Evolutionary conservation across 2,888 invertebrate species (phyloP).

Genomic region (Cyclophora punctaria): DNA sequence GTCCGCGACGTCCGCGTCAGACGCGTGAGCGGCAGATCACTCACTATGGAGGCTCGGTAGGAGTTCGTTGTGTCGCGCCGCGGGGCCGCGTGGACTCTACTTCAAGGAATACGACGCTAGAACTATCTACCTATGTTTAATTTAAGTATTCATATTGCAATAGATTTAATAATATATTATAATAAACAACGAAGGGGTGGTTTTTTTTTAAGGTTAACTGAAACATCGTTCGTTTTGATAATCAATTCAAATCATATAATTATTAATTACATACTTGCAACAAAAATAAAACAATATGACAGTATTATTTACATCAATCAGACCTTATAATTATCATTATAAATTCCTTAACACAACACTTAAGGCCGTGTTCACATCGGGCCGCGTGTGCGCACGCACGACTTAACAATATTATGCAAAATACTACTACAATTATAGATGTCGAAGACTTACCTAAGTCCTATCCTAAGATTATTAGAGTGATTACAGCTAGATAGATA

Average conservation of each 20-base stretch:
- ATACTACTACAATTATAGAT: constrained; percentile 6
- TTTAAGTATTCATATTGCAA: no score
- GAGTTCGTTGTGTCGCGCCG: no score
- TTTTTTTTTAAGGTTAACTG: no score
- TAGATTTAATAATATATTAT: no score
- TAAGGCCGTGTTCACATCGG: not conserved
- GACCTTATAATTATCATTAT: constrained; percentile 22
- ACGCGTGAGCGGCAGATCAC: not conserved
- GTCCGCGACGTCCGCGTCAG: constrained; percentile 32
- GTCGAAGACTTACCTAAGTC: constrained; percentile 1
- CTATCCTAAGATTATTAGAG: not conserved
- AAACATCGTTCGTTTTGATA: no score
- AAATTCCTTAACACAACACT: constrained; percentile 20
- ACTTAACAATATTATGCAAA: constrained; percentile 17
- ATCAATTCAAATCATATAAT: constrained; percentile 16
- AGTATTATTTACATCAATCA: constrained; percentile 34
- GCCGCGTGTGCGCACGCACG: constrained; percentile 3
- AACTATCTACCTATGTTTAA: no score
- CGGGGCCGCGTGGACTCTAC: no score
- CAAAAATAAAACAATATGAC: constrained; percentile 23
- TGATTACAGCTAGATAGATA: no score
- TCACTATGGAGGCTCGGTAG: no score
- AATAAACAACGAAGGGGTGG: no score
- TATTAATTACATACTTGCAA: constrained; percentile 17
- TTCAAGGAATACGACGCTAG: no score